Evolutionary conservation across 1,140 invertebrate species (phyloP), one percentile per base, ranked within the genome.

Genomic region (Schlechtendalia chinensis): DNA sequence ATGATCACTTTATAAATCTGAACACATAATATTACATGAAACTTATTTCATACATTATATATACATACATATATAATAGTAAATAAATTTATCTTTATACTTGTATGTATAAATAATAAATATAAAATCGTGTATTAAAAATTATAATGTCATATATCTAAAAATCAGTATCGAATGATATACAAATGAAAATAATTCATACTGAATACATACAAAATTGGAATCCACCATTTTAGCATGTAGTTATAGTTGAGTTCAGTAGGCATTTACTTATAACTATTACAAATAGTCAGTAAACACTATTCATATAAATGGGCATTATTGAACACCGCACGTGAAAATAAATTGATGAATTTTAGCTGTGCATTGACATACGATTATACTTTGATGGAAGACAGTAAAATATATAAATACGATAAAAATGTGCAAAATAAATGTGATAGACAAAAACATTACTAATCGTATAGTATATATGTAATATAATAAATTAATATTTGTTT

Each of bases 11-110:
- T 24, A 54, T 29, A 53, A 71, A 53, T 71, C 53, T 71, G 67
- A 71, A 71, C 67, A 71, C 67, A 71, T 71, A 50, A 71, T 50
- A 71, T 71, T 47, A 63, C 22, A 69, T 27, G 24, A 71, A 71
- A 71, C 17, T 27, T 53, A 67, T 24, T 69, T 69, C 16, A 11
- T 24, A 69, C 27, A 67, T 19, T 19, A 24, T 53, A 50, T 1
- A 6, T 53, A 53, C 53, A 17, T 71, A 71, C 47, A 71, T 50
- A 27, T 8, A 8, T 39, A 39, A 39, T 39, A 39, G 8, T 39
- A 39, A 39, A 29, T 50, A 6, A 11, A 71, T 27, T 71, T 27
- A 24, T 67, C 22, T 22, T 22, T 22, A 12, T n/a, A 3, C 22
- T 65, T 39, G 19, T 29, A 17, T 65, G n/a, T 10, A 19, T n/a